Evolutionary conservation across 2,888 invertebrate species (phyloP), one percentile per base, ranked within the genome.

Genomic region (Netelia inedita): DNA sequence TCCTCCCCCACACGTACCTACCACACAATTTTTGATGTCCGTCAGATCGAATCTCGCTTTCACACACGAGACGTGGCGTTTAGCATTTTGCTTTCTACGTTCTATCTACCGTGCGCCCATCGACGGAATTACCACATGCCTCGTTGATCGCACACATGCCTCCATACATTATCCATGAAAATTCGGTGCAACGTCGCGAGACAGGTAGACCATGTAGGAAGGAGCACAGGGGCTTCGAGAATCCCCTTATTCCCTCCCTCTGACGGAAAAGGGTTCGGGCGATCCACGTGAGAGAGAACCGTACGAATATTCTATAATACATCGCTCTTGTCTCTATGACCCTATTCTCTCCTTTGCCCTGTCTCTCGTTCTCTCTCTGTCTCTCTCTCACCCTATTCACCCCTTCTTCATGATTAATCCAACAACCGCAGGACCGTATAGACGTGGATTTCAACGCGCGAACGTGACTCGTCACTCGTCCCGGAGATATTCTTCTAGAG

Each of bases 391-490:
- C 69, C 78, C 61, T 16, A 16, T n/a, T 57, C 35, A 69, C 76
- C 79, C 74, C 81, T 75, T 66, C 66, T 59, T 75, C 71, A 79
- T 57, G 69, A 79, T 83, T 78, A 86, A 79, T 85, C 85, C 82
- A 79, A 85, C 85, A 72, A 82, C 86, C 87, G 74, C 85, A 85
- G 75, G 68, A 80, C 23, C 59, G 41, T 75, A 63, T 74, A 72
- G 83, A 74, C 80, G 79, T 86, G 81, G 85, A 83, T 79, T 75
- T 79, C 35, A 82, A 82, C 71, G 79, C 79, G 79, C 57, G 88
- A 88, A 91, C 91, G 91, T 91, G 91, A 92, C 91, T 91, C 86
- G 75, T 59, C 72, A 76, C 69, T 28, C 28, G 74, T 83, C 43
- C 74, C 74, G 76, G 78, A 87, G 91, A 89, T 88, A 87, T 84